A percentile compares a stretch with the other conserved stretches of the same genome.
phyloP scores from a whole-genome alignment of 2,113 vertebrate species.

The Xyliphius kryptos region DNA sequence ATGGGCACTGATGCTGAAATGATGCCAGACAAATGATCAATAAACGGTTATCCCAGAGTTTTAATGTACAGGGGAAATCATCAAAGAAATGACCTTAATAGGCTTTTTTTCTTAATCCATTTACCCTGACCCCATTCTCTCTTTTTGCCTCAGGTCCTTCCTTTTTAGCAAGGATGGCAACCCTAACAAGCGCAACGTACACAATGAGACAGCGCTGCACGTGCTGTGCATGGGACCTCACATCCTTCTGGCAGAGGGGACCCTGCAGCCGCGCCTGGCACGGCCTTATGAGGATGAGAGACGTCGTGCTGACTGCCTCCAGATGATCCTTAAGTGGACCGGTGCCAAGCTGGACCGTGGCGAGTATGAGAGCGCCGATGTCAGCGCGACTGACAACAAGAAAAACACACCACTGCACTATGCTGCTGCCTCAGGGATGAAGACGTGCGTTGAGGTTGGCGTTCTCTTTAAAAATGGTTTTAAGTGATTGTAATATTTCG shows the following conservation, averaged over 20 bases:
- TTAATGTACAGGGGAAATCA: too few relatives aligned
- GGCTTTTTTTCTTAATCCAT: too few relatives aligned
- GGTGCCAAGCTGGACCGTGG: conserved; percentile 94
- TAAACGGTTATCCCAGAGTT: too few relatives aligned
- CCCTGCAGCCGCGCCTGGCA: conserved; percentile 81
- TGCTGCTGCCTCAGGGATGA: conserved; percentile 96
- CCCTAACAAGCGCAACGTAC: conserved; percentile 94
- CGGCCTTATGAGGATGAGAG: conserved; percentile 81
- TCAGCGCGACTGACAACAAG: conserved; percentile 90
- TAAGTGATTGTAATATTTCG: too few relatives aligned
- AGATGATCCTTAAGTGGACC: conserved; percentile 89
- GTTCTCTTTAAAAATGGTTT: too few relatives aligned
- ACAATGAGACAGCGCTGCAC: conserved; percentile 95
- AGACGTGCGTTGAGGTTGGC: conserved; percentile 95
- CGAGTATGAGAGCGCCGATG: conserved; percentile 84
- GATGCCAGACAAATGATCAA: too few relatives aligned
- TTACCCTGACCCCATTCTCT: too few relatives aligned
- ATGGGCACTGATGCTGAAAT: too few relatives aligned
- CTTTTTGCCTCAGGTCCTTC: conserved; percentile 71
- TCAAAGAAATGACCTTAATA: too few relatives aligned
- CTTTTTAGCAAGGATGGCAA: conserved; percentile 92
- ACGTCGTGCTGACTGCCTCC: conserved; percentile 84
- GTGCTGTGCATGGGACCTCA: conserved; percentile 94
- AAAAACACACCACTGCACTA: conserved; percentile 94
- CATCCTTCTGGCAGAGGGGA: conserved; percentile 86